Evolutionary conservation across 1,140 invertebrate species (phyloP), one percentile per base, ranked within the genome.

Genomic region (Cotesia vestalis): DNA sequence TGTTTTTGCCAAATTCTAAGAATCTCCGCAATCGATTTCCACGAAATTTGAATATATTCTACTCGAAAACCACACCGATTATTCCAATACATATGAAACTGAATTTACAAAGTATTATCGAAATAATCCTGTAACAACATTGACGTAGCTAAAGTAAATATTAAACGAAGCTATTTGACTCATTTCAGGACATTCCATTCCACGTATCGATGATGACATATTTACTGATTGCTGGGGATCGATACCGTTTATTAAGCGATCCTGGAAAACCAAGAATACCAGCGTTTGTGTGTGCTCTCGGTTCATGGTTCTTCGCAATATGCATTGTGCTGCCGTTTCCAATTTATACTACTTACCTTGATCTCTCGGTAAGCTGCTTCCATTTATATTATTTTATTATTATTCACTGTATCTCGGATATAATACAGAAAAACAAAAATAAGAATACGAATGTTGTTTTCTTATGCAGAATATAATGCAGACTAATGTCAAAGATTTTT

Each of bases 291-390:
- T 92, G 91, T 78, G 88, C 89, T 35, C 87, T 92, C 14, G 91
- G 90, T 51, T 89, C 91, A 17, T 93, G 92, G 92, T 88, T 93
- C 4, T 89, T 89, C 27, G 90, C 91, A 12, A 86, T 92, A 71
- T 91, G 92, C 78, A 89, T 92, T 34, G 91, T 92, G 1, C 82
- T 94, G 71, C 92, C 92, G 1, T 92, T 92, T 84, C 91, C 91
- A 46, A 91, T 93, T 38, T 94, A 93, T 78, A 91, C 91, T 57
- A 90, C 90, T 71, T 92, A 92, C 78, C 86, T 93, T 35, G 91
- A 93, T 80, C 81, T 93, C 66, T 90, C 88, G 81, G 89, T 91
- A 78, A 90, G 89, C 87, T 34, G 27, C 64, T 46, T 9, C 53
- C 55, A 63, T 38, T 55, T 12, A 60, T 11, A 60, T 63, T 1